Conservation (phyloP, 2,888 invertebrate genomes). For the Ligdia adustata region DNA sequence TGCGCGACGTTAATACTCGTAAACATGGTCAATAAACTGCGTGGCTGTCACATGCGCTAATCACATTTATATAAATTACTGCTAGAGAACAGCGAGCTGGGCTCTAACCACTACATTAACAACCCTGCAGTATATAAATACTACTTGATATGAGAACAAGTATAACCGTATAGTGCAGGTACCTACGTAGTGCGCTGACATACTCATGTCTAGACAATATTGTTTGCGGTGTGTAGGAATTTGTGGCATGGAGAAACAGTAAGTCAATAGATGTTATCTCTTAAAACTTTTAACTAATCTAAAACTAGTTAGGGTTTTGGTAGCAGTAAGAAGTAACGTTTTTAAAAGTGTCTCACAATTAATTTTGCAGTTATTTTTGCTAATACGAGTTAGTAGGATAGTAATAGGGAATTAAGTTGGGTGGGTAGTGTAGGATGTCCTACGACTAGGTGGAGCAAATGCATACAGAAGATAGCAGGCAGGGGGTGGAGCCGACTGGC, state of each 20-base stretch:
- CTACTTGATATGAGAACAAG: slow-evolving; percentile 15
- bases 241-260: slow-evolving; percentile 1
- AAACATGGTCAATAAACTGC: slow-evolving; percentile 55
- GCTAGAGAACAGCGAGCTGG: slow-evolving; percentile 31
- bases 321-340: too few species aligned
- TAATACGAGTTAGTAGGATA: too few species aligned
- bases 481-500: too few species aligned
- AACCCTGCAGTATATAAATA: slow-evolving; percentile 22
- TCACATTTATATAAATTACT: slow-evolving; percentile 47
- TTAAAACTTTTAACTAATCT: too few species aligned
- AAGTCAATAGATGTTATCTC: background rate
- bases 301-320: background rate
- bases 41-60: slow-evolving; percentile 51
- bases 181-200: slow-evolving; percentile 1
- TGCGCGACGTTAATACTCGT: slow-evolving; percentile 47
- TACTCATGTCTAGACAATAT: slow-evolving; percentile 2
- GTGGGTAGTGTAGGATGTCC: too few species aligned
- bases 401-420: too few species aligned
- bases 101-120: slow-evolving; percentile 29
- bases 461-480: too few species aligned
- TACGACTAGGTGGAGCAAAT: too few species aligned
- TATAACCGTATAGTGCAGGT: slow-evolving; percentile 8
- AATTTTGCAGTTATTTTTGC: too few species aligned
- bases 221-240: background rate
- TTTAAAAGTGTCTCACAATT: too few species aligned